Evolutionary conservation across 2,797 vertebrate genomes (phyloP).

Genomic region (Ctenosaura bakeri): DNA sequence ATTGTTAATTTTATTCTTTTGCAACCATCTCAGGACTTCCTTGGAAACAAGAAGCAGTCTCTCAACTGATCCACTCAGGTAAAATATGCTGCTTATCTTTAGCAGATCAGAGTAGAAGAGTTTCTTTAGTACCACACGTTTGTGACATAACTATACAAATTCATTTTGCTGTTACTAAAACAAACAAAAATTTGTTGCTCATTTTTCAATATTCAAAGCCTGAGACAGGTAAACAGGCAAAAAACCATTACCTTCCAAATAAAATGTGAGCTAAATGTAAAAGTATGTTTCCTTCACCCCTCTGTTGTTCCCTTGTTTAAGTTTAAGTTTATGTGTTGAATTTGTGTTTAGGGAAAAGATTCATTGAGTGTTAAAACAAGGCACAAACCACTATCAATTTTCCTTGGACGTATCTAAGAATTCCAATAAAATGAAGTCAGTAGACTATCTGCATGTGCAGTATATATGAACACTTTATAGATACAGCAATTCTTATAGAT

Average conservation of each 20-base stretch:
- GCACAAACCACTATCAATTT: neutral
- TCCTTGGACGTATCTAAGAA: neutral
- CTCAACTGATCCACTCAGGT: constrained; percentile 76
- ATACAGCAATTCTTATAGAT: neutral
- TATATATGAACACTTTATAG: neutral
- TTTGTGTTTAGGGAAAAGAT: too few species aligned
- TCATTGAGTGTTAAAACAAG: neutral
- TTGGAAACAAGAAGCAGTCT: constrained; percentile 79
- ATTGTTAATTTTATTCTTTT: constrained; percentile 72
- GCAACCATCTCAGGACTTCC: constrained; percentile 75
- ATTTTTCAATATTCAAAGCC: neutral
- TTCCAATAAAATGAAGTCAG: neutral
- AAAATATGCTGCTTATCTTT: neutral
- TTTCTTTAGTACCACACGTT: neutral
- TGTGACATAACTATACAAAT: neutral
- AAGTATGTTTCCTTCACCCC: neutral
- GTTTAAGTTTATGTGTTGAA: neutral
- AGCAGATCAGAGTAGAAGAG: constrained; percentile 12
- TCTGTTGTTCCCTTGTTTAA: neutral
- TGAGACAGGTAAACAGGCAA: neutral
- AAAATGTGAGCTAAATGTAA: neutral
- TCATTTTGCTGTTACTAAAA: neutral
- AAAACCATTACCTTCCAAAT: neutral
- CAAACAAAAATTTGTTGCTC: neutral
- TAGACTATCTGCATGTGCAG: too few species aligned